Evolutionary conservation across 1,140 invertebrate genomes (phyloP), one percentile per base, ranked within the genome.

Genomic region (Drosophila miranda): DNA sequence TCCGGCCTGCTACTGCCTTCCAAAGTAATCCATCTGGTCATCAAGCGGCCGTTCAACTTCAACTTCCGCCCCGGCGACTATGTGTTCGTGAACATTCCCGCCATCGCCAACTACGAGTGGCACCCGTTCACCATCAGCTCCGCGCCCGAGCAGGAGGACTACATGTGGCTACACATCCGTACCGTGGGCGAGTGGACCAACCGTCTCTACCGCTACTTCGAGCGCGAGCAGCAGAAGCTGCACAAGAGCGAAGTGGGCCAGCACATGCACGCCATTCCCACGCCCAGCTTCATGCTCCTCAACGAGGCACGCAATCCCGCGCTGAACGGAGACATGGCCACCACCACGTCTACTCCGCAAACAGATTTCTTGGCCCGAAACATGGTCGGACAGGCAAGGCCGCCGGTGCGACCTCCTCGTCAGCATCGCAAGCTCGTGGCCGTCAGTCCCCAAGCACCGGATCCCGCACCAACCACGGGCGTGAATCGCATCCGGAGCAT

Each of bases 121-220:
- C 98, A 99, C 94, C 98, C 98, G 0, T 99, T 99, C 82, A 99
- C 98, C 1, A 97, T 99, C 71, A 98, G 97, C 92, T 98, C 97
- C 79, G 97, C 97, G 16, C 98, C 98, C 0, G 98, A 99, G 92
- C 95, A 98, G 90, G 95, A 96, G 93, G 97, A 96, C 83, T 95
- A 96, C 78, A 94, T 99, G 89, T 98, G 97, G 96, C 92, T 99
- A 0, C 98, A 99, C 91, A 97, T 99, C 61, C 93, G 98, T 60
- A 97, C 95, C 5, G 97, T 98, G 0, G 98, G 98, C 1, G 95
- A 98, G 91, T 99, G 98, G 98, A 99, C 98, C 0, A 97, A 97
- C 81, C 93, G 95, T 2, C 91, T 99, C 0, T 97, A 98, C 80
- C 93, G 95, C 1, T 98, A 97, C 90, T 99, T 99, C 79, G 95